Conservation (phyloP, 2,797 vertebrate species). For the Anisognathus igniventris region DNA sequence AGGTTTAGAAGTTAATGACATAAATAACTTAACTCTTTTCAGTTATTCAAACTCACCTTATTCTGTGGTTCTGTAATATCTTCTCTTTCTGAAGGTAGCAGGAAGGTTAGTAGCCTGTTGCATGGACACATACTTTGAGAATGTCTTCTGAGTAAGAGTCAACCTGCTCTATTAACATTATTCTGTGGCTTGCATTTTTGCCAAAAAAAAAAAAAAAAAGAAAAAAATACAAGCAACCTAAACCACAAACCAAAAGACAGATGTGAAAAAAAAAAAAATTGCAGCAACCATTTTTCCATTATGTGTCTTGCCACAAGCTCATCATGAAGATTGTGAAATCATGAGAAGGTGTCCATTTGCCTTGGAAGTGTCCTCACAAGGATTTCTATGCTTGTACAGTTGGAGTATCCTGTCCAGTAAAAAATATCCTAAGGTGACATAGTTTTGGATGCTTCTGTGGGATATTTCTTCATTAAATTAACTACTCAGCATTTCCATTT, state of each 20-base stretch:
- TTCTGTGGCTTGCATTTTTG: not conserved
- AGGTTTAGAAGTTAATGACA: not conserved
- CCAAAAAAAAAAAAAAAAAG: not conserved
- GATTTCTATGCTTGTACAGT: not conserved
- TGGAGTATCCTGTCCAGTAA: not conserved
- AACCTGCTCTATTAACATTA: not conserved
- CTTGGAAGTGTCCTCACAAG: not conserved
- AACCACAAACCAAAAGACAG: not conserved
- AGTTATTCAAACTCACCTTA: not conserved
- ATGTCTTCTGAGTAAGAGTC: not conserved
- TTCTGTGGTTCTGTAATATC: not conserved
- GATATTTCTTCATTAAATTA: not conserved
- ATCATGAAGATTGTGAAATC: not conserved
- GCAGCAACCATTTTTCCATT: not conserved
- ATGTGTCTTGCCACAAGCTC: not conserved
- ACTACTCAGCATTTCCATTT: not conserved
- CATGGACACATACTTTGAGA: not conserved
- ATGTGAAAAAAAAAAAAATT: not conserved
- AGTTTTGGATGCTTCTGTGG: not conserved
- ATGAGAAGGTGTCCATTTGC: not conserved
- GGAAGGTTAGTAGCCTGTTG: not conserved
- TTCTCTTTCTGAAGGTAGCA: not conserved
- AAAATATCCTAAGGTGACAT: not conserved
- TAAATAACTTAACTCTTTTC: slow-evolving; percentile 16
- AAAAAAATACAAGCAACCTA: not conserved